Conservation (phyloP, 2,113 vertebrate species). For the Oreochromis niloticus region DNA sequence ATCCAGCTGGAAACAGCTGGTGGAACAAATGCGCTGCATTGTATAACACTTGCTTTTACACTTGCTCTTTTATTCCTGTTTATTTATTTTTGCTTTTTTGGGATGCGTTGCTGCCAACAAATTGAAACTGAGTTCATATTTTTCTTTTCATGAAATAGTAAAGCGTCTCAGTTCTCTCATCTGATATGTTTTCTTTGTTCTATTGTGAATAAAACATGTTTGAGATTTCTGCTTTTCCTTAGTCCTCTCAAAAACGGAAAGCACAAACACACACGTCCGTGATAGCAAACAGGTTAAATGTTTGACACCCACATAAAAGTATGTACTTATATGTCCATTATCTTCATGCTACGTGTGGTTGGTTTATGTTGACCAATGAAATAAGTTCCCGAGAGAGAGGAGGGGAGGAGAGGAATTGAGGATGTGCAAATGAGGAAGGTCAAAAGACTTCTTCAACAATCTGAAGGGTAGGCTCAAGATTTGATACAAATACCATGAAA, state of each 20-base stretch:
- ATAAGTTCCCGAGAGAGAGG: rapidly evolving
- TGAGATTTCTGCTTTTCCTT: background rate
- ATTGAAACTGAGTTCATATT: background rate
- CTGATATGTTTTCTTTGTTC: background rate
- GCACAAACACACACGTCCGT: background rate
- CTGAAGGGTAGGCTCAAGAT: background rate
- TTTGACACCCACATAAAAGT: background rate
- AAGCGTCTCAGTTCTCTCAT: background rate
- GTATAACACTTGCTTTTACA: background rate
- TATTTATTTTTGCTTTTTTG: background rate
- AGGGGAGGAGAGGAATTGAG: background rate
- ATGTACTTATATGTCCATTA: background rate
- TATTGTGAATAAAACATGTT: background rate
- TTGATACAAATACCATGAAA: background rate
- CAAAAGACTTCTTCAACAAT: background rate
- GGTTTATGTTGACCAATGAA: background rate
- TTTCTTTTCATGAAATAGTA: background rate
- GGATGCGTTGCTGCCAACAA: rapidly evolving
- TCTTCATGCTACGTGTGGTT: background rate
- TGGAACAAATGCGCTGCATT: background rate
- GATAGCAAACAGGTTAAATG: background rate
- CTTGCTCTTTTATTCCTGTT: background rate
- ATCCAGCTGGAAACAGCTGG: background rate
- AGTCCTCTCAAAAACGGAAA: background rate
- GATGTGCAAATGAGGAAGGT: background rate